phyloP scores from a whole-genome alignment of 2,797 vertebrate genomes.

The Adelosebastes latens region DNA sequence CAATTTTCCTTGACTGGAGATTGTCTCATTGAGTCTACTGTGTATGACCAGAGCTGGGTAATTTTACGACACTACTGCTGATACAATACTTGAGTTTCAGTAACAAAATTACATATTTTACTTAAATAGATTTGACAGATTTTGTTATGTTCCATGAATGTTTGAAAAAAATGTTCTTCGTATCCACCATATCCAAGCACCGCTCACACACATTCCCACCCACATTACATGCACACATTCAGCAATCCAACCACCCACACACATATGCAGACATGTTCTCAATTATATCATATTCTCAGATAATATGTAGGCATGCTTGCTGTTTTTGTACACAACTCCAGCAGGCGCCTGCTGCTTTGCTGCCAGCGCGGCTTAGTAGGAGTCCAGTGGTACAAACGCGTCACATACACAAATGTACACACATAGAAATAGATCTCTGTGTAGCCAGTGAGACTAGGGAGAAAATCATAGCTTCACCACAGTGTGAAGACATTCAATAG shows the following conservation, averaged over 20 bases:
- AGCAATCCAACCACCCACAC: slow-evolving; percentile 6
- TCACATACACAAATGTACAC: slow-evolving; percentile 3
- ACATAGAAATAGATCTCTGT: slow-evolving; percentile 30
- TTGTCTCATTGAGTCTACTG: neutral
- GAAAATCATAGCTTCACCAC: slow-evolving; percentile 14
- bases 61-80: no score
- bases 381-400: neutral
- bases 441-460: neutral
- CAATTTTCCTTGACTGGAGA: neutral
- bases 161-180: neutral
- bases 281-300: neutral
- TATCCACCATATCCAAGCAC: neutral
- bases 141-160: neutral
- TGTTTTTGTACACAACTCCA: neutral
- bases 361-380: neutral
- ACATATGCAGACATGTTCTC: neutral
- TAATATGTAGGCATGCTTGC: neutral
- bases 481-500: slow-evolving; percentile 42
- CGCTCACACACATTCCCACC: neutral
- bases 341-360: neutral
- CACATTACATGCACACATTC: neutral
- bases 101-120: neutral
- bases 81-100: neutral
- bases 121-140: no score
- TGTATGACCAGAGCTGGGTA: neutral